Percentiles rank a stretch among this genome's conserved stretches.
These are phyloP conservation scores for Forbesichthys papilliferus DNA, from an alignment of 2,113 vertebrate species.

Conservation along the genomic window DNA sequence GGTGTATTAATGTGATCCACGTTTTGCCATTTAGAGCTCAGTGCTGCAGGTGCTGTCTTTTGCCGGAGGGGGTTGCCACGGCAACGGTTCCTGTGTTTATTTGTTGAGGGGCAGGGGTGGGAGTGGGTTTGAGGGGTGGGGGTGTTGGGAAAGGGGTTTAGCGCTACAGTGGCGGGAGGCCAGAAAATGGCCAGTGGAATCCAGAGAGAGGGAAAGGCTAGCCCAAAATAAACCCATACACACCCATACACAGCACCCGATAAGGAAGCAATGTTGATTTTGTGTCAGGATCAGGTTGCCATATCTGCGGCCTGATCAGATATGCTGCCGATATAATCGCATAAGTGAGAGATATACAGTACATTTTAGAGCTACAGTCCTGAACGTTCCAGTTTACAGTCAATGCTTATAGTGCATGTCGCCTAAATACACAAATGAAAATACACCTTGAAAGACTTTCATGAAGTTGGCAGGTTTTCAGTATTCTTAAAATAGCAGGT, in stretches of 20 bases:
- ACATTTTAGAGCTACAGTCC: neutral
- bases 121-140: neutral
- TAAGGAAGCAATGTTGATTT: conserved; percentile 60
- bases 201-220: conserved; percentile 63
- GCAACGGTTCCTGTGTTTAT: conserved; percentile 61
- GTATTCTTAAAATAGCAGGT: too few relatives aligned
- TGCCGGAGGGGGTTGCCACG: conserved; percentile 57
- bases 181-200: conserved; percentile 69
- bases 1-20: conserved; percentile 24
- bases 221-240: conserved; percentile 71
- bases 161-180: conserved; percentile 49
- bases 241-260: conserved; percentile 51
- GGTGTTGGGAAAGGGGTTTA: conserved; percentile 25
- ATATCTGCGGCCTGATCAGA: conserved; percentile 14
- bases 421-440: too few relatives aligned
- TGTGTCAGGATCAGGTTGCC: conserved; percentile 36
- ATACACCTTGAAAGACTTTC: too few relatives aligned
- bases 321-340: neutral
- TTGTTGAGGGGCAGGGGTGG: conserved; percentile 50
- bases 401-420: too few relatives aligned
- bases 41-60: conserved; percentile 32
- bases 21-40: conserved; percentile 3
- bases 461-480: too few relatives aligned
- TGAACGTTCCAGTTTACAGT: too few relatives aligned
- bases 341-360: conserved; percentile 18